Evolutionary conservation across 2,797 vertebrate species (phyloP).

Genomic region (Chaetophractus vellerosus): DNA sequence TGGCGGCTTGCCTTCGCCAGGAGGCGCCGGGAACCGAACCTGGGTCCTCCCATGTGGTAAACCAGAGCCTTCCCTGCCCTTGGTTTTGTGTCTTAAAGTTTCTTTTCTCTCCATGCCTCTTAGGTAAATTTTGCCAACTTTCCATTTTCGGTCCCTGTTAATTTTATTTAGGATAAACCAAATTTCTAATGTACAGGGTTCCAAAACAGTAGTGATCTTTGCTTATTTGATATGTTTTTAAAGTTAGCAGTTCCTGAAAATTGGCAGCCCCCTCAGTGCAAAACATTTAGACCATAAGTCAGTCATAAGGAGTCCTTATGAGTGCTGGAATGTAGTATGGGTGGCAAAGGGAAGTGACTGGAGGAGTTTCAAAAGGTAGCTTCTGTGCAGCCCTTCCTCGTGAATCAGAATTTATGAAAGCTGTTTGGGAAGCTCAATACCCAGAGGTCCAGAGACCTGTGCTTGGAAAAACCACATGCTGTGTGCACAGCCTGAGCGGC

Average conservation of each 20-base stretch:
- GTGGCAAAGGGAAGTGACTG: background rate
- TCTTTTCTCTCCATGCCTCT: background rate
- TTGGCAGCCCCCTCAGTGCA: background rate
- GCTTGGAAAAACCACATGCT: background rate
- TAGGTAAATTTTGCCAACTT: background rate
- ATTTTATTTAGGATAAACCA: constrained; percentile 19
- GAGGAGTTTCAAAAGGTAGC: background rate
- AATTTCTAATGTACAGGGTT: background rate
- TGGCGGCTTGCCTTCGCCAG: too few species aligned
- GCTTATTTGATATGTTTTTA: background rate
- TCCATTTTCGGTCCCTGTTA: background rate
- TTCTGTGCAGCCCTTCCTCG: background rate
- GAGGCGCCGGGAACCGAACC: too few species aligned
- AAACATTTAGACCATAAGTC: background rate
- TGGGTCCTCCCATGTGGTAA: too few species aligned
- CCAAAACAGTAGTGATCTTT: background rate
- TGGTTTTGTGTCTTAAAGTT: constrained; percentile 25
- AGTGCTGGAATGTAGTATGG: accelerated
- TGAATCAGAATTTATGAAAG: constrained; percentile 46
- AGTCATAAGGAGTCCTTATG: background rate
- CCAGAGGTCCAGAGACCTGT: background rate
- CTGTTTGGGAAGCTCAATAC: constrained; percentile 25
- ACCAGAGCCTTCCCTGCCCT: too few species aligned
- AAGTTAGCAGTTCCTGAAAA: background rate
- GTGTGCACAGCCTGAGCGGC: background rate